Base-by-base conservation (phyloP, 2,888 invertebrate genomes). In the Drosophila barbarae region DNA sequence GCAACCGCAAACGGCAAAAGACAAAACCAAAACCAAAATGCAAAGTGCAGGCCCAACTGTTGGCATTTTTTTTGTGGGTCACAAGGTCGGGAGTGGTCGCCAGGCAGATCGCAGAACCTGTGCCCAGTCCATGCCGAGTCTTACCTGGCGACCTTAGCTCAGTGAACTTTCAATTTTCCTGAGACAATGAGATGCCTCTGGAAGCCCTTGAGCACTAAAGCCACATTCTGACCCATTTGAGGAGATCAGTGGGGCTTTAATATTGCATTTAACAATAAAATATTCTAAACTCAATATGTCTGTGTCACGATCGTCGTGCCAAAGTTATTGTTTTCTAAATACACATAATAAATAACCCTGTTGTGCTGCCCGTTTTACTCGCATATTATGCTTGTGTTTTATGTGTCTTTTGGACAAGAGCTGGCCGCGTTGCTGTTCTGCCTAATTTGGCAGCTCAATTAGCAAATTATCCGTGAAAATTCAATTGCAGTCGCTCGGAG, bases 31-130 rank as follows among this genome's bases (percentile, higher is more conserved):
- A 52, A 39, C 28, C 41, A 47, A 63, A 64, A 69, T 47, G 53
- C 63, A 46, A 65, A 63, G 54, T 51, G 52, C 60, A 52, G 56
- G 57, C 66, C 23, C n/a, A 71, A 49, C 42, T 73, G 57, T 50
- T 39, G 46, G 47, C 26, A 49, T 53, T 77, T 69, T 79, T 80
- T 69, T 79, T 80, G 69, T 77, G 66, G 79, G 79, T 76, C 75
- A 65, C 75, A 75, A 75, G 75, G 77, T 79, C 73, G 46, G 23
- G 35, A 41, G 55, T 32, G 32, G 41, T 9, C 8, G 21, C 34
- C 42, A 36, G 49, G 57, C 44, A 65, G 69, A 57, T 36, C 52
- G 64, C 44, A 71, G 75, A 75, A 73, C 75, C 57, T 55, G 59
- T 51, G 59, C 50, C 51, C 50, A 49, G 41, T 53, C 21, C 63